Evolutionary conservation across 2,113 vertebrate genomes (phyloP), one percentile per base, ranked within the genome.

Genomic region (Vidua macroura): DNA sequence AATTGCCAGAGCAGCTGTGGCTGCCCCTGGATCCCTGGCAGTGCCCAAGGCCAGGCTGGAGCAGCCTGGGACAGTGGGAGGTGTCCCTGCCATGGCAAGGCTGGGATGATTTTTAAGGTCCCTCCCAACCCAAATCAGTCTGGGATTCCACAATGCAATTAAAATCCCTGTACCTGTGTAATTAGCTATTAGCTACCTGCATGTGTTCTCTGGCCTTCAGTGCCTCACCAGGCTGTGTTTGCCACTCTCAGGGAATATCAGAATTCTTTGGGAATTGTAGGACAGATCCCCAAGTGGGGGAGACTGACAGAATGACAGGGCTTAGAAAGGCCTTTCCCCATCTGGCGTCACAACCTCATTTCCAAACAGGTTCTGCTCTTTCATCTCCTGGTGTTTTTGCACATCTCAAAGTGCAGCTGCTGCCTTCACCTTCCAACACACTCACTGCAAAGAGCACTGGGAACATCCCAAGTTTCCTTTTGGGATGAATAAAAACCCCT

Each of bases 131-230:
- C 60, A 53, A 53, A 23, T 4, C 24, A 28, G 4, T 78, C 37
- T 7, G 11, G 37, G 23, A 35, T 44, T 76, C 37, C 11, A 43
- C 5, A 11, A 22, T 43, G 37, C 30, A 78, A 16, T n/a, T 52
- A 14, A n/a, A 28, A 53, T 23, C 31, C 13, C 75, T 25, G 0
- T 15, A 4, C 15, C 58, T 51, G 35, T 62, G 56, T 19, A 2
- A 41, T 41, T 4, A 41, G 46, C 35, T 33, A 0, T 62, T 6
- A 3, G 28, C 13, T 33, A 3, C 23, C 60, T 64, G 11, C 13
- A 5, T 21, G 22, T 13, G 37, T 0, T 44, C 73, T 4, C 25
- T 17, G 31, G 8, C 22, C 41, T 41, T 2, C 4, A 0, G 16
- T 20, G 43, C 43, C 48, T 9, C 39, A 24, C 15, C 4, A 9